phyloP scores from a whole-genome alignment of 2,797 vertebrate species.

The Synaphobranchus kaupii region DNA sequence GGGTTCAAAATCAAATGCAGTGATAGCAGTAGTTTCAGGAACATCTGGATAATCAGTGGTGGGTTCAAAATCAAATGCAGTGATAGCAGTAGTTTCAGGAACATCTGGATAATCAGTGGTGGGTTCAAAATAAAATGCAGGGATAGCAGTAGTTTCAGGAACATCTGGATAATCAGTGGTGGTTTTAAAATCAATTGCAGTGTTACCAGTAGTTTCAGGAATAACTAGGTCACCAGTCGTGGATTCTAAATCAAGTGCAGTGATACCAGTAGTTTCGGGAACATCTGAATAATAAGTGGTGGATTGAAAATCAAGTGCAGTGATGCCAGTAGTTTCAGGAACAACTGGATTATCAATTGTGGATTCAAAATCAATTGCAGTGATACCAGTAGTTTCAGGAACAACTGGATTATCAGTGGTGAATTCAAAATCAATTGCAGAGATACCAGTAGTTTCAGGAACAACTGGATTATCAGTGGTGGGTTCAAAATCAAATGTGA shows the following conservation, averaged over 20 bases:
- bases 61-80: neutral
- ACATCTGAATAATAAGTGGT: neutral
- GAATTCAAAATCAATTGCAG: neutral
- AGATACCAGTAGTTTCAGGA: neutral
- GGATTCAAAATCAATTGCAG: neutral
- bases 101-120: neutral
- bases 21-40: neutral
- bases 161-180: neutral
- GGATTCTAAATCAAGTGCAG: neutral
- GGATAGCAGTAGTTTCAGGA: neutral
- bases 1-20: neutral
- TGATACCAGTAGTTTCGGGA: neutral
- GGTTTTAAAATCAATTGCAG: neutral
- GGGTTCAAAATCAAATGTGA: neutral
- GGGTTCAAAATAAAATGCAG: neutral
- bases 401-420: neutral
- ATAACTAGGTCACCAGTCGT: neutral
- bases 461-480: neutral
- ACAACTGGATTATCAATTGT: neutral
- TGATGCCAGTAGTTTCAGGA: neutral
- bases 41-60: neutral
- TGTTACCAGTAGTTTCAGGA: neutral
- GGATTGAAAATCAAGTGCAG: neutral
- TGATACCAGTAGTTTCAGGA: neutral
- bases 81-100: too few species aligned